Conservation (phyloP, 2,888 invertebrate genomes). For the Gymnocheta viridis region DNA sequence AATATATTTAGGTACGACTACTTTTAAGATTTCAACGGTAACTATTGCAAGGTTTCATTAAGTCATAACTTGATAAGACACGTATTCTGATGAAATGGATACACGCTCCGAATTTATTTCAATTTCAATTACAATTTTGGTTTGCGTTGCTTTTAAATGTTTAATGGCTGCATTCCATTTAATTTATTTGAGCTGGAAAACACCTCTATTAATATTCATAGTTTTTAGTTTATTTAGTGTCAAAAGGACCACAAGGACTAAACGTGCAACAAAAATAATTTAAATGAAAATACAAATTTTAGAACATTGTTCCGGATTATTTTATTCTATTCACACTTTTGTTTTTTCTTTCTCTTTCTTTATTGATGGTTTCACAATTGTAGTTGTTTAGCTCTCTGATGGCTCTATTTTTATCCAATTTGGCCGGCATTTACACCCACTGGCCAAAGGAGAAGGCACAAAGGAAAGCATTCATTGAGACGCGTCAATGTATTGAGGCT, state of each 20-base stretch:
- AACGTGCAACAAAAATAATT: background rate
- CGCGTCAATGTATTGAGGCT: conserved; percentile 96
- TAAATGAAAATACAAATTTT: conserved; percentile 36
- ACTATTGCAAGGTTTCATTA: too few species aligned
- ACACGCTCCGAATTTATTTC: too few species aligned
- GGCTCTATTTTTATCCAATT: conserved; percentile 89
- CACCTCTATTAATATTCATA: too few species aligned
- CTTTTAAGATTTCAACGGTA: too few species aligned
- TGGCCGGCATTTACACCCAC: conserved; percentile 94
- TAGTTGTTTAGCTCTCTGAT: conserved; percentile 83
- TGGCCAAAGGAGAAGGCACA: conserved; percentile 95
- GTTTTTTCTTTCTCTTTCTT: background rate
- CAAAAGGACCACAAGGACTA: background rate
- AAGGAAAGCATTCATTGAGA: conserved; percentile 95
- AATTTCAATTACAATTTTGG: too few species aligned
- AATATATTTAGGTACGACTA: too few species aligned
- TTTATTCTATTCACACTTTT: background rate
- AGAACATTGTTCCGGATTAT: background rate
- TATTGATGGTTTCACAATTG: conserved; percentile 18
- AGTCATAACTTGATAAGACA: too few species aligned
- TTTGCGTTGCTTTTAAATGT: too few species aligned
- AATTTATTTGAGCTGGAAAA: too few species aligned
- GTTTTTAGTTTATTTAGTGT: background rate
- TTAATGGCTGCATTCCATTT: too few species aligned
- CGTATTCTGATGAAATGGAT: too few species aligned